These are phyloP conservation scores for Microcebus murinus DNA, from an alignment of 2,113 vertebrate species.

Conservation along the genomic window DNA sequence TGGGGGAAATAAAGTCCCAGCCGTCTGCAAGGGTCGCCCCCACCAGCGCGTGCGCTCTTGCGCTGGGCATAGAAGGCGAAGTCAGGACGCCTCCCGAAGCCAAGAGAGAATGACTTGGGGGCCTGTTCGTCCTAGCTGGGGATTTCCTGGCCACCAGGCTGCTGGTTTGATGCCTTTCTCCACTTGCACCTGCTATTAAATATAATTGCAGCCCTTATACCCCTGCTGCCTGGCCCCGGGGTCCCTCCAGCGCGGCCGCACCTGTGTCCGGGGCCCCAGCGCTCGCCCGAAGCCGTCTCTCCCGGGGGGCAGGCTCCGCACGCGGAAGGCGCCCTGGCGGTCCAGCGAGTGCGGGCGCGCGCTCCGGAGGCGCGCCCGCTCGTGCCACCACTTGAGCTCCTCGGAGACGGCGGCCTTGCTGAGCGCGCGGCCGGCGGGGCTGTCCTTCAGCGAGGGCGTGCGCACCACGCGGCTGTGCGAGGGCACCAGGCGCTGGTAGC, in stretches of 20 bases:
- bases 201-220: rapidly evolving
- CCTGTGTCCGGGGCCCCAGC: slow-evolving; percentile 68
- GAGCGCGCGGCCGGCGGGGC: slow-evolving; percentile 80
- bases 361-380: slow-evolving; percentile 86
- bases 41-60: not conserved
- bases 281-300: slow-evolving; percentile 72
- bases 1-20: not conserved
- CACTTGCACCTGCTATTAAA: not conserved
- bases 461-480: slow-evolving; percentile 87
- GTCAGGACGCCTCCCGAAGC: not conserved
- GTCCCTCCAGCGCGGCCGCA: not conserved
- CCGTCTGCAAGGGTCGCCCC: not conserved
- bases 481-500: slow-evolving; percentile 83
- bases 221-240: too few relatives aligned
- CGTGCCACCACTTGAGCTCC: slow-evolving; percentile 92
- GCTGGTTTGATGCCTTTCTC: too few relatives aligned
- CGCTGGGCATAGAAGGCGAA: not conserved
- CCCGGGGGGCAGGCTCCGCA: slow-evolving; percentile 79
- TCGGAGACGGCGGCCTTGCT: slow-evolving; percentile 88
- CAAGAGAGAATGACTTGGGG: not conserved
- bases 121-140: not conserved
- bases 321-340: slow-evolving; percentile 85
- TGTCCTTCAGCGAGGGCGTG: slow-evolving; percentile 90
- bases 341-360: slow-evolving; percentile 82
- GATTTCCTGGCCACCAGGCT: not conserved